Evolutionary conservation across 2,888 invertebrate genomes (phyloP), one percentile per base, ranked within the genome.

Genomic region (Micoletzkya japonica): DNA sequence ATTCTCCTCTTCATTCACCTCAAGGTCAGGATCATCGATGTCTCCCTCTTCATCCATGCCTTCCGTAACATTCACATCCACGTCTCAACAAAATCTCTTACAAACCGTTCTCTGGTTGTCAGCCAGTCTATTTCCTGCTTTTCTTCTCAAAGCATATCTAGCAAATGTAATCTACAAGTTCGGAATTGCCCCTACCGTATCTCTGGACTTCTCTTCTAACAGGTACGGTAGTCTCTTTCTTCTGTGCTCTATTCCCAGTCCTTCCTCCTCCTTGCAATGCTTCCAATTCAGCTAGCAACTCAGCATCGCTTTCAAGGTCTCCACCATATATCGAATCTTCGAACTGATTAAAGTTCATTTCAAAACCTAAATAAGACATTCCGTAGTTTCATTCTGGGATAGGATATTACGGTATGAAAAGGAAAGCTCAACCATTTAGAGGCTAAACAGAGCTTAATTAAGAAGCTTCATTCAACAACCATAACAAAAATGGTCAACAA

Each of bases 251-350:
- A n/a, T n/a, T n/a, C n/a, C n/a, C n/a, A n/a, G n/a, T n/a, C n/a
- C n/a, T n/a, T n/a, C n/a, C n/a, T n/a, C 32, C 28, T 26, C 28
- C 28, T 20, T 7, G 30, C 50, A 80, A 73, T 10, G 78, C 78
- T 30, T 75, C 70, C 28, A 80, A 54, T 60, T 80, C 80, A 26
- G 80, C 80, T 24, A 80, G 68, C 57, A 80, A 50, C 50, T 80
- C 80, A 17, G 70, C 74, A 67, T 80, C 80, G 20, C 76, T 76
- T 58, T 79, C 79, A 32, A 77, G 37, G 60, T 77, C 74, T 7
- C 72, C 73, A 39, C 77, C 79, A 54, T 77, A 76, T 2, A 77
- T 72, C 24, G 73, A 50, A 10, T 74, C 73, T 52, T 79, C 77
- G 56, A 79, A 75, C 6, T 74, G 71, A 34, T 63, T 67, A 60